phyloP scores from a whole-genome alignment of 2,797 vertebrate species.

The Catostomus latipinnis region DNA sequence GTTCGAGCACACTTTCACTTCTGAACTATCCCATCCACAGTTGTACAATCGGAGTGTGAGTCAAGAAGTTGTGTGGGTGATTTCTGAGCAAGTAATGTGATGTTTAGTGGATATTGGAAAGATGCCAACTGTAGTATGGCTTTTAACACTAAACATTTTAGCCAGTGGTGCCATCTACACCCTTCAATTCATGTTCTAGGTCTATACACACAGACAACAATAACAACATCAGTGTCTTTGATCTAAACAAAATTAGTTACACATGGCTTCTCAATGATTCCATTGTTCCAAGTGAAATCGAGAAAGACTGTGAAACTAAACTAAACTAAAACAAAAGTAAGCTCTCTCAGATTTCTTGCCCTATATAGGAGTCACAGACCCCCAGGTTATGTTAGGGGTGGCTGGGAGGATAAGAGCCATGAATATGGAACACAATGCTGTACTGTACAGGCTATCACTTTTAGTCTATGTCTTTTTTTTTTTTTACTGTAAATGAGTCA shows the following conservation, averaged over 20 bases:
- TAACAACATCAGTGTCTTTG: conserved; percentile 53
- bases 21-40: conserved; percentile 5
- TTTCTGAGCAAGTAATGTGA: background rate
- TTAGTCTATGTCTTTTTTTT: background rate
- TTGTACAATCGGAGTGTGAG: conserved; percentile 3
- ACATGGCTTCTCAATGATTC: conserved; percentile 56
- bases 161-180: background rate
- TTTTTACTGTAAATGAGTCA: conserved; percentile 36
- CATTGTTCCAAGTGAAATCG: conserved; percentile 51
- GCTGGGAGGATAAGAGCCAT: conserved; percentile 49
- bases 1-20: conserved; percentile 21
- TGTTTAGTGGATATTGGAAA: background rate
- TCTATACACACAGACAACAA: conserved; percentile 42
- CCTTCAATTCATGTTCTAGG: conserved; percentile 5
- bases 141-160: conserved; percentile 1
- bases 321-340: conserved; percentile 36
- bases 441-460: conserved; percentile 38
- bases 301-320: conserved; percentile 40
- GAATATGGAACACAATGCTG: conserved; percentile 46
- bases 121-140: background rate
- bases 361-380: conserved; percentile 38
- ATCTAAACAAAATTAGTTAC: conserved; percentile 54
- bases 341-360: conserved; percentile 45
- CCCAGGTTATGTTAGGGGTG: conserved; percentile 52
- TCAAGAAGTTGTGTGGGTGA: background rate